Percentiles rank a stretch among this genome's conserved stretches.
Conservation (phyloP, 64 coral and sea anemone genomes). For the Anthopleura sola region DNA sequence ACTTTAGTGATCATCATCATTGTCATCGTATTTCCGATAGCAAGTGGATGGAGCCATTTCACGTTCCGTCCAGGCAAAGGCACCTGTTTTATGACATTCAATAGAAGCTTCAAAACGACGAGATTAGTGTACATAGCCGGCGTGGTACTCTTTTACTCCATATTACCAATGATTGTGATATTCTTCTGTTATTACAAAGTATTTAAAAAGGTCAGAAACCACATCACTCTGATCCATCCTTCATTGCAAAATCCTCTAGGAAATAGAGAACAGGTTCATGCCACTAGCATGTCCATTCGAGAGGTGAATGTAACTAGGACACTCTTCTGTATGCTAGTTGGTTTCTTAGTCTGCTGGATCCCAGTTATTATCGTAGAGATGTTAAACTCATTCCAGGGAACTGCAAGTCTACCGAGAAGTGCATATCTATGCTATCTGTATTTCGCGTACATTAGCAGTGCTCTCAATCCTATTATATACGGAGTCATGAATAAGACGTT, state of each 20-base stretch:
- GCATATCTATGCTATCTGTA: conserved; percentile 39
- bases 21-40: not conserved
- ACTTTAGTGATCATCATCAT: not conserved
- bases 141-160: not conserved
- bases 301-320: conserved; percentile 43
- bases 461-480: conserved; percentile 50
- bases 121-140: not conserved
- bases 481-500: conserved; percentile 53
- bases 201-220: not conserved
- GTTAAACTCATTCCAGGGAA: not conserved
- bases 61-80: conserved; percentile 12
- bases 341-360: conserved; percentile 22
- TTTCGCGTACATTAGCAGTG: conserved; percentile 28
- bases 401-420: not conserved
- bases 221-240: not conserved
- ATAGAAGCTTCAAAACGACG: not conserved
- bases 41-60: not conserved
- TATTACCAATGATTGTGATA: not conserved
- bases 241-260: not conserved
- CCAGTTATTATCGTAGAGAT: conserved; percentile 28
- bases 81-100: conserved; percentile 9
- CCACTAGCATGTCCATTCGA: not conserved
- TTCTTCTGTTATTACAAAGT: not conserved
- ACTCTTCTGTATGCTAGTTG: conserved; percentile 25
- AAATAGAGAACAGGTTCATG: not conserved